Percentiles rank a stretch among this genome's conserved stretches.
phyloP scores from a whole-genome alignment of 2,113 vertebrate genomes.

The Neolamprologus modestus region DNA sequence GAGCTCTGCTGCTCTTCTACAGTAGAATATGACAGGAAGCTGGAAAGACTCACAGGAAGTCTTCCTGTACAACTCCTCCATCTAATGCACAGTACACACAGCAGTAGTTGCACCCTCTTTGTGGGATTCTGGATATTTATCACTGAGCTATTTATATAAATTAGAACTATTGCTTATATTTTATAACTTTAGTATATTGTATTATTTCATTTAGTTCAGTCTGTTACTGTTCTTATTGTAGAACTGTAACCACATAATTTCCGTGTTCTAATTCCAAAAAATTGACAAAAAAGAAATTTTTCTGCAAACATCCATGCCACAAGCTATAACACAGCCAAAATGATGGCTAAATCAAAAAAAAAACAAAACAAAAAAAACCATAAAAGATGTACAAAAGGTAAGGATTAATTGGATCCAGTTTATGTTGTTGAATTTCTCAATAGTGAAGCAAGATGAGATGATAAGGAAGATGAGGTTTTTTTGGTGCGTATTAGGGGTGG shows the following conservation, averaged over 20 bases:
- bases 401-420: background rate
- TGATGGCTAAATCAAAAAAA: background rate
- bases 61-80: background rate
- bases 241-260: background rate
- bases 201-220: background rate
- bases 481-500: background rate
- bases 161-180: background rate
- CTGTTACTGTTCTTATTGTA: background rate
- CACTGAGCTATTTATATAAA: background rate
- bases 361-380: accelerated
- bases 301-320: background rate
- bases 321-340: background rate
- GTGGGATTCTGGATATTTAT: background rate
- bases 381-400: background rate
- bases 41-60: background rate
- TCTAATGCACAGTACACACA: background rate
- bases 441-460: background rate
- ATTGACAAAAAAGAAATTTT: background rate
- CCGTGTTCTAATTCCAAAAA: background rate
- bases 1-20: background rate
- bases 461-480: background rate
- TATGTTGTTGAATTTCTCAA: background rate
- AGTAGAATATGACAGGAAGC: background rate
- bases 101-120: background rate
- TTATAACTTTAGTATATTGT: background rate